Percentiles rank a stretch among this genome's conserved stretches.
These are phyloP conservation scores for Dendronephthya gigantea DNA, from an alignment of 64 coral and sea anemone species.

Conservation along the genomic window DNA sequence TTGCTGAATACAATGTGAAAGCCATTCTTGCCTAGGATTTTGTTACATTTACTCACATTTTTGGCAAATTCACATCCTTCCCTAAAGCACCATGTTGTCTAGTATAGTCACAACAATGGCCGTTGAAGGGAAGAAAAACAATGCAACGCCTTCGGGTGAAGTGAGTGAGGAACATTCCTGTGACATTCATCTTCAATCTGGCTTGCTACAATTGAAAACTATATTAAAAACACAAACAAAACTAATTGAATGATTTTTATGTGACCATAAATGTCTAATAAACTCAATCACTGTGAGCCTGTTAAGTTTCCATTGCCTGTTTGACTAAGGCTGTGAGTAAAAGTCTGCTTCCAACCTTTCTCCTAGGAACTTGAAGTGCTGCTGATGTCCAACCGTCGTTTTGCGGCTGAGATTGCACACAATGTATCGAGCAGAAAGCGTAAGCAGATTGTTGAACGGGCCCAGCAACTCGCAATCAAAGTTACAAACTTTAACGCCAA, in stretches of 20 bases:
- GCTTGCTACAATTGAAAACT: constrained; percentile 91
- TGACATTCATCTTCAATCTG: constrained; percentile 89
- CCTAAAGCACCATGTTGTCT: constrained; percentile 20
- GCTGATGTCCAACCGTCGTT: constrained; percentile 84
- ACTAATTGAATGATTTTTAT: neutral
- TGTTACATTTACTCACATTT: too few relatives aligned
- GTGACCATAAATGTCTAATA: neutral
- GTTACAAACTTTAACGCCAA: constrained; percentile 87
- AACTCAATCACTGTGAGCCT: too few relatives aligned
- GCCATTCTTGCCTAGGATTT: too few relatives aligned
- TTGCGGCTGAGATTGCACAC: constrained; percentile 92
- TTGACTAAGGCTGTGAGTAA: too few relatives aligned
- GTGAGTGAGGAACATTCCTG: constrained; percentile 65
- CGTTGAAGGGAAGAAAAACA: constrained; percentile 91
- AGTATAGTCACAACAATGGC: constrained; percentile 59
- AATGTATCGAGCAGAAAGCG: constrained; percentile 87
- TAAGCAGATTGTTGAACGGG: constrained; percentile 90
- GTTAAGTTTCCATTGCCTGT: too few relatives aligned
- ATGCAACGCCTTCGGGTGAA: constrained; percentile 91
- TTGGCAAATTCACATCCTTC: neutral
- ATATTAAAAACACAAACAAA: neutral
- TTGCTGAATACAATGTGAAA: too few relatives aligned
- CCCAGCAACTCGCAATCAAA: constrained; percentile 84
- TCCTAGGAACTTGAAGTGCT: constrained; percentile 92
- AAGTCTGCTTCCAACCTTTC: neutral